These are phyloP conservation scores for Byasa hedistus DNA, from an alignment of 2,888 invertebrate genomes.

Conservation along the genomic window DNA sequence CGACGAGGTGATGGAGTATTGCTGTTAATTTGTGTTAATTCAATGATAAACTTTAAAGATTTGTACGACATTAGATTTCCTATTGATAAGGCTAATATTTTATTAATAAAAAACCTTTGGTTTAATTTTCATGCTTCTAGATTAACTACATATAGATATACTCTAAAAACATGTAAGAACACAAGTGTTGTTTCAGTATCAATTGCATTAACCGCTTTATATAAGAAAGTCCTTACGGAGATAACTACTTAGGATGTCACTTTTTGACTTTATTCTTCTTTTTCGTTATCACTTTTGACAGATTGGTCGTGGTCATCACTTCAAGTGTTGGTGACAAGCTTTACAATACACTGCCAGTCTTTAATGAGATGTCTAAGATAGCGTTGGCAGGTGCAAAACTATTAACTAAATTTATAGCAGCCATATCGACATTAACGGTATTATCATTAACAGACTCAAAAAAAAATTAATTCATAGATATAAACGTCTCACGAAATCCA, in stretches of 20 bases:
- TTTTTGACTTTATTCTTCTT: no score
- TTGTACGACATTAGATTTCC: slow-evolving; percentile 2
- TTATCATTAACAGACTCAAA: neutral
- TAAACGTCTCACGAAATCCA: neutral
- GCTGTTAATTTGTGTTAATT: slow-evolving; percentile 11
- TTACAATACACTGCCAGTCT: no score
- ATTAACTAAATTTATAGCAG: neutral
- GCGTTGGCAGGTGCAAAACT: no score
- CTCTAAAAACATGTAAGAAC: no score
- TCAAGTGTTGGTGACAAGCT: no score
- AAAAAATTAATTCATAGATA: neutral
- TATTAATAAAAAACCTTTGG: neutral
- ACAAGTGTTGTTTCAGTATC: no score
- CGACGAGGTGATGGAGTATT: slow-evolving; percentile 3
- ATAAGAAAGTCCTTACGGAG: no score
- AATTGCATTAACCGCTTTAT: no score
- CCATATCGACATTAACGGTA: neutral
- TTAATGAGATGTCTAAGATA: no score
- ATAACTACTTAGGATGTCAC: no score
- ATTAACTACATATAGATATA: neutral
- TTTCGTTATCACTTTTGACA: no score
- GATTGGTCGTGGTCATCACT: no score
- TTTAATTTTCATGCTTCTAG: neutral
- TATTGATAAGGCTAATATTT: neutral
- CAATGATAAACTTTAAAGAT: slow-evolving; percentile 15